These are phyloP conservation scores for Scaptomyza cyrtandrae DNA, from an alignment of 2,888 invertebrate species.

Conservation along the genomic window DNA sequence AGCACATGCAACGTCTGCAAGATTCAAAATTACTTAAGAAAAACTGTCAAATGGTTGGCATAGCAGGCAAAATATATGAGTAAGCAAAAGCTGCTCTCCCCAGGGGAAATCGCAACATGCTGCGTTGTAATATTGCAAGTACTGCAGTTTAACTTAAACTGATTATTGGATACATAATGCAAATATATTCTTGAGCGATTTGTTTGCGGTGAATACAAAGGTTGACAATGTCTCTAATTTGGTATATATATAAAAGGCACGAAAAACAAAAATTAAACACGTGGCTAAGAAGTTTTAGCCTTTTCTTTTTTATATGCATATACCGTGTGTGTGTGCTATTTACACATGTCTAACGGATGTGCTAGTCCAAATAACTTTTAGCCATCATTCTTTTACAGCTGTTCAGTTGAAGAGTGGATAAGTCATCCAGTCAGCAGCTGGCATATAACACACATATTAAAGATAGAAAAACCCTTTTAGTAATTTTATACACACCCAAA, in stretches of 20 bases:
- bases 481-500: constrained; percentile 61
- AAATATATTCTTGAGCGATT: no score
- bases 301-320: background rate
- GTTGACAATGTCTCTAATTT: no score
- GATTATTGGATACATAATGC: constrained; percentile 28
- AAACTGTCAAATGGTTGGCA: background rate
- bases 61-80: no score
- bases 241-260: no score
- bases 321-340: background rate
- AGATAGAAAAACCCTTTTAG: constrained; percentile 59
- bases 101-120: constrained; percentile 19
- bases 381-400: constrained; percentile 50
- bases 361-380: constrained; percentile 35
- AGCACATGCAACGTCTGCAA: constrained; percentile 13
- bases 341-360: constrained; percentile 29
- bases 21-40: constrained; percentile 1
- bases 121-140: constrained; percentile 25
- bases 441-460: background rate
- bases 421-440: constrained; percentile 16
- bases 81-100: constrained; percentile 1
- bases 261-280: no score
- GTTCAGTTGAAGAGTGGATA: constrained; percentile 21
- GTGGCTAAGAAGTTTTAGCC: background rate
- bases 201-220: no score
- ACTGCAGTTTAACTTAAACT: constrained; percentile 25